These are phyloP conservation scores for Netelia melanura DNA, from an alignment of 2,888 invertebrate species.

Conservation along the genomic window DNA sequence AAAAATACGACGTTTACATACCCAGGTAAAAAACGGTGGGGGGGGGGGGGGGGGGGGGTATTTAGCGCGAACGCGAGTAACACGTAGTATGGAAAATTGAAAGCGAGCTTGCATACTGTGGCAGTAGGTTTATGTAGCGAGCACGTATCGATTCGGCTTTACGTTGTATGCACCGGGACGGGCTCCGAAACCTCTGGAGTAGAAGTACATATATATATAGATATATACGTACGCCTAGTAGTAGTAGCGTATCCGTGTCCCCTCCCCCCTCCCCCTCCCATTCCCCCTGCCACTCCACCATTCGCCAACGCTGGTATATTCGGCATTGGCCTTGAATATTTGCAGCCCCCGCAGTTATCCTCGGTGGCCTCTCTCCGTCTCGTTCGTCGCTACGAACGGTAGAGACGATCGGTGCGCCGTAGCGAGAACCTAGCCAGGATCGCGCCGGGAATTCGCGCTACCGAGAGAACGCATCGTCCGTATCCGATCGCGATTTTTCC, in stretches of 20 bases:
- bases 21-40: no score
- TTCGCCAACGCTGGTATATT: constrained; percentile 11
- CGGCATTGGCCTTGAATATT: constrained; percentile 71
- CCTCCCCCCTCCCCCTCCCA: constrained; percentile 17
- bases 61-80: no score
- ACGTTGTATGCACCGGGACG: constrained; percentile 46
- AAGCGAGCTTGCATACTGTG: not conserved
- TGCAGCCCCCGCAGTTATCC: constrained; percentile 59
- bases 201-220: not conserved
- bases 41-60: no score
- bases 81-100: no score
- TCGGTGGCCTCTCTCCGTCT: constrained; percentile 31
- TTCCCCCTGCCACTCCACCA: constrained; percentile 25
- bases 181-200: not conserved
- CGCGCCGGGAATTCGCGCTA: constrained; percentile 44
- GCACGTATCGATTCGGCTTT: constrained; percentile 36
- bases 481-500: not conserved
- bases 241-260: constrained; percentile 47
- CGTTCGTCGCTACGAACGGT: constrained; percentile 1
- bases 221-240: not conserved
- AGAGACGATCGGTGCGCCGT: not conserved
- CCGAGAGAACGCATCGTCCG: constrained; percentile 19
- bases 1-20: no score
- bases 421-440: constrained; percentile 7
- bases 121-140: not conserved